A percentile compares a stretch with the other conserved stretches of the same genome.
Evolutionary conservation across 2,113 vertebrate species (phyloP).

Genomic region (Psophia crepitans): DNA sequence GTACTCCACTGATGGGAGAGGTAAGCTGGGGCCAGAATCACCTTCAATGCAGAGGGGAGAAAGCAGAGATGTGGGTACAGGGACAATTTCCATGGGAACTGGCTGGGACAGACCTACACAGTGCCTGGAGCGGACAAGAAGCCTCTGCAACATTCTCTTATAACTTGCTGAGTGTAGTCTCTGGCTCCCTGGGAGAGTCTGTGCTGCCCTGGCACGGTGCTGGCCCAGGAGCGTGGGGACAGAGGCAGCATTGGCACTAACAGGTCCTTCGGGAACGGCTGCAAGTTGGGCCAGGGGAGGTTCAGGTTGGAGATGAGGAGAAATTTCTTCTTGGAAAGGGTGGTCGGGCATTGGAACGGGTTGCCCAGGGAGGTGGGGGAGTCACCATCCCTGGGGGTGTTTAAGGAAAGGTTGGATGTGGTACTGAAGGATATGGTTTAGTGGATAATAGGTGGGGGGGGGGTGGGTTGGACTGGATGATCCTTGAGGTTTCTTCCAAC

Average conservation of each 20-base stretch:
- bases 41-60: not conserved
- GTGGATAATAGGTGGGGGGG: too few relatives aligned
- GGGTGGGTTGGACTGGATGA: too few relatives aligned
- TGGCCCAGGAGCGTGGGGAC: not conserved
- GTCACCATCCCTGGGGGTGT: too few relatives aligned
- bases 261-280: too few relatives aligned
- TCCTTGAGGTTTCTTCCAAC: too few relatives aligned
- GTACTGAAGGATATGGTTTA: too few relatives aligned
- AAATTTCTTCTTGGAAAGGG: too few relatives aligned
- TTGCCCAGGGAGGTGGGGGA: too few relatives aligned
- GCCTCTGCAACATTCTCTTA: accelerated
- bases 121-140: not conserved
- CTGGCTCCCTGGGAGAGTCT: not conserved
- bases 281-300: too few relatives aligned
- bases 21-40: constrained; percentile 65
- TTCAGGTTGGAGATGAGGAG: too few relatives aligned
- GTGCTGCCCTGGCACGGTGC: not conserved
- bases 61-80: not conserved
- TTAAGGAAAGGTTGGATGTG: too few relatives aligned
- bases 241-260: not conserved
- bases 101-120: not conserved
- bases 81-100: not conserved
- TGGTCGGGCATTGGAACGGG: too few relatives aligned
- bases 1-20: constrained; percentile 87
- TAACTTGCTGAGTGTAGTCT: not conserved